A percentile compares a stretch with the other conserved stretches of the same genome.
These are phyloP conservation scores for Montipora capricornis DNA, from an alignment of 64 coral and sea anemone species.

Conservation along the genomic window DNA sequence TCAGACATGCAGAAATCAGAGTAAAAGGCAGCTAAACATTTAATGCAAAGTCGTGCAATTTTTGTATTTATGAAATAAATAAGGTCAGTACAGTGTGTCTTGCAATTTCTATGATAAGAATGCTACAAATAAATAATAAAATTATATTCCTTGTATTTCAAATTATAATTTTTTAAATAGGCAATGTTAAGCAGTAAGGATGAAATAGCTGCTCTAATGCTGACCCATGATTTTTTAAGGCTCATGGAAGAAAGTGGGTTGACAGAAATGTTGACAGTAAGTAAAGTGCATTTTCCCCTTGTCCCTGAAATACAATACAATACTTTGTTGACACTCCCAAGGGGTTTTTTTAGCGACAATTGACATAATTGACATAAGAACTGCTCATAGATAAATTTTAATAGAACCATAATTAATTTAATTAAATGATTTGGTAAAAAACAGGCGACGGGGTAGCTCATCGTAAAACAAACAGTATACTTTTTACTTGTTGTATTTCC, in stretches of 20 bases:
- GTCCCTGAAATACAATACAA: neutral
- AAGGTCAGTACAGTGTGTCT: conserved; percentile 3
- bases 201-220: conserved; percentile 11
- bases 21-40: neutral
- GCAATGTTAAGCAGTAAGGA: conserved; percentile 3
- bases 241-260: conserved; percentile 26
- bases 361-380: too few species aligned
- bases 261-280: neutral
- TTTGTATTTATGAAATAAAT: neutral
- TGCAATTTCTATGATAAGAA: neutral
- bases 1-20: neutral
- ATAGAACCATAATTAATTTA: too few species aligned
- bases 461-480: neutral
- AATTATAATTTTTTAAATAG: neutral
- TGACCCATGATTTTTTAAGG: conserved; percentile 3
- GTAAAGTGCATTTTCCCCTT: neutral
- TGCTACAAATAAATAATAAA: conserved; percentile 1
- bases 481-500: neutral
- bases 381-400: too few species aligned
- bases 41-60: neutral
- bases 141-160: conserved; percentile 20
- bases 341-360: too few species aligned
- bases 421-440: too few species aligned
- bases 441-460: too few species aligned
- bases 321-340: too few species aligned